These are phyloP conservation scores for Phalanger gymnotis DNA, from an alignment of 2,797 vertebrate species.

Conservation along the genomic window DNA sequence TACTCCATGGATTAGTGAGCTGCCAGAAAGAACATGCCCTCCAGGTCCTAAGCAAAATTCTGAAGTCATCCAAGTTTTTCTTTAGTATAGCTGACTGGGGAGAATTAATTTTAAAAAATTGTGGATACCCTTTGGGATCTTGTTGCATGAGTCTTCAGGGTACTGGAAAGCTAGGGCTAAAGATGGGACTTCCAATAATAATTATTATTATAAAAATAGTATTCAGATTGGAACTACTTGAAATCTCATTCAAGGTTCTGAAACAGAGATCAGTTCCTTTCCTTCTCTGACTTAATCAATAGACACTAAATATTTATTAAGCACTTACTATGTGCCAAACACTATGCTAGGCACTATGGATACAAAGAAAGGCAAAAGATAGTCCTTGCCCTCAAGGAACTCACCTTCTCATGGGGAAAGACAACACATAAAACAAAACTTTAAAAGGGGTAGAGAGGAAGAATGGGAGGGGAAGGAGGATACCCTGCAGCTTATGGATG, in stretches of 20 bases:
- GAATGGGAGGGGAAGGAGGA: neutral
- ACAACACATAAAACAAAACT: neutral
- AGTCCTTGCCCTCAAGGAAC: neutral
- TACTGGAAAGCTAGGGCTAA: conserved; percentile 23
- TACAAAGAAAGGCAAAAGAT: neutral
- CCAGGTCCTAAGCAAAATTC: neutral
- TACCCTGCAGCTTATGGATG: neutral
- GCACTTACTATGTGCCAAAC: neutral
- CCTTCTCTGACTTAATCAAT: neutral
- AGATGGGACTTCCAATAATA: neutral
- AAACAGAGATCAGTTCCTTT: neutral
- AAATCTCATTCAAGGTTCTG: neutral
- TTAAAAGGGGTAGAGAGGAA: neutral
- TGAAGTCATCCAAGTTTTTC: neutral
- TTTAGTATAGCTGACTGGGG: neutral
- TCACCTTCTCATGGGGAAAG: neutral
- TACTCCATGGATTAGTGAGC: neutral
- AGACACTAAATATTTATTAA: neutral
- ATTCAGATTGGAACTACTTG: neutral
- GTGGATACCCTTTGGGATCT: neutral
- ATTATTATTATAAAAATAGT: neutral
- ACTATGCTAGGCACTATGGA: neutral
- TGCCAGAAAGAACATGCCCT: neutral
- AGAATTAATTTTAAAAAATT: conserved; percentile 25
- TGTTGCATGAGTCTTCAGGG: neutral